These are phyloP conservation scores for Manis javanica DNA, from an alignment of 2,797 vertebrate species.

Conservation along the genomic window DNA sequence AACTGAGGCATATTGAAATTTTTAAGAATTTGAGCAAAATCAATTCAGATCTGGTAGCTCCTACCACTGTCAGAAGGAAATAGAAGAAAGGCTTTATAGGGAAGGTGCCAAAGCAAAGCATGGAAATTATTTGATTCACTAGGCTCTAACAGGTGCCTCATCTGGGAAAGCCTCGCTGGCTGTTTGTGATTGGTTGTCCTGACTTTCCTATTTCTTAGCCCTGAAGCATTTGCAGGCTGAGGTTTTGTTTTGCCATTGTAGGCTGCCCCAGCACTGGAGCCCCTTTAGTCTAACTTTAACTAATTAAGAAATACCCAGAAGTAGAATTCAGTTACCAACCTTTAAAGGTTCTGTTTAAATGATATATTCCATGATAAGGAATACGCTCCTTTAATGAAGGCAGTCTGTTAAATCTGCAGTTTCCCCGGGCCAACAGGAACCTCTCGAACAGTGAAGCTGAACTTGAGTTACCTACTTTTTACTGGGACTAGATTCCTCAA, in stretches of 20 bases:
- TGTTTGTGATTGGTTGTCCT: background rate
- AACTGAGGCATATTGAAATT: background rate
- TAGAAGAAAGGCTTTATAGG: background rate
- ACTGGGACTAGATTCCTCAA: background rate
- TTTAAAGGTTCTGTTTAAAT: background rate
- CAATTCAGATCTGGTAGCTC: background rate
- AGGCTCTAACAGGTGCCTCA: background rate
- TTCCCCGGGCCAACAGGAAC: background rate
- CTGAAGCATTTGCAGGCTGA: background rate
- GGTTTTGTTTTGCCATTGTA: background rate
- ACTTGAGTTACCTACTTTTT: background rate
- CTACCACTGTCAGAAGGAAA: background rate
- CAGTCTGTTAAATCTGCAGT: background rate
- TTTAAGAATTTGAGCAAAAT: background rate
- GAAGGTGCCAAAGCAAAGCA: background rate
- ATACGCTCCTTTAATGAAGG: background rate
- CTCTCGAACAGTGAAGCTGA: background rate
- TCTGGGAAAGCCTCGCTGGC: background rate
- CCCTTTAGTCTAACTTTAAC: background rate
- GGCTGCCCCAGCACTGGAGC: background rate
- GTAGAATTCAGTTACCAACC: background rate
- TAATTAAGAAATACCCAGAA: background rate
- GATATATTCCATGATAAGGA: background rate
- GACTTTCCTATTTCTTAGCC: background rate
- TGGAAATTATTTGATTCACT: background rate